Percentiles rank a stretch among this genome's conserved stretches.
phyloP scores from a whole-genome alignment of 1,140 invertebrate species.

The Rhagoletis zephyria region DNA sequence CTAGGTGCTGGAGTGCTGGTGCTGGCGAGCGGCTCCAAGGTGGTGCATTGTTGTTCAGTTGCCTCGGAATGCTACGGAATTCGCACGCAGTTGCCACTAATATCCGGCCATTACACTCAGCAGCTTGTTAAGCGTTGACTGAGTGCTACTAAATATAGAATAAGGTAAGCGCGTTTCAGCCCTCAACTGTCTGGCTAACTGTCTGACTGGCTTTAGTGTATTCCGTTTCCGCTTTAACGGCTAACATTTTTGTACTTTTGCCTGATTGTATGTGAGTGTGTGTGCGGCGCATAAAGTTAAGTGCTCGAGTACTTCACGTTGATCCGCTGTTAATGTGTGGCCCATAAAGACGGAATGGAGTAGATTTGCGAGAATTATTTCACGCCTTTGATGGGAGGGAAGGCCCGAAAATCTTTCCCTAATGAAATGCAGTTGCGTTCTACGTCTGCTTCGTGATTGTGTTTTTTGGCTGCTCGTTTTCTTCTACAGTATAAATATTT shows the following conservation, averaged over 20 bases:
- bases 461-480: neutral
- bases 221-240: constrained; percentile 2
- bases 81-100: constrained; percentile 43
- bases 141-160: neutral
- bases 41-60: neutral
- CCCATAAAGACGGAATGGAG: neutral
- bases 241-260: neutral
- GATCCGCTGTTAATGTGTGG: constrained; percentile 44
- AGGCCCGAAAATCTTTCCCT: neutral
- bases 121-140: constrained; percentile 45
- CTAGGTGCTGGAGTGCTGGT: neutral
- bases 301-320: constrained; percentile 8
- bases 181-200: neutral
- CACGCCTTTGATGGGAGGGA: neutral
- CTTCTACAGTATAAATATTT: neutral
- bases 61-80: neutral
- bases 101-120: constrained; percentile 14
- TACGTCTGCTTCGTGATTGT: neutral
- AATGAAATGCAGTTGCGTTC: constrained; percentile 30
- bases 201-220: neutral
- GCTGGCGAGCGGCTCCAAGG: neutral
- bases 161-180: neutral
- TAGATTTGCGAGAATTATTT: neutral
- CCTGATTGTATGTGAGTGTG: neutral
- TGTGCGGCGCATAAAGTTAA: neutral